Evolutionary conservation across 2,888 invertebrate species (phyloP), one percentile per base, ranked within the genome.

Genomic region (Oeneis ivallda): DNA sequence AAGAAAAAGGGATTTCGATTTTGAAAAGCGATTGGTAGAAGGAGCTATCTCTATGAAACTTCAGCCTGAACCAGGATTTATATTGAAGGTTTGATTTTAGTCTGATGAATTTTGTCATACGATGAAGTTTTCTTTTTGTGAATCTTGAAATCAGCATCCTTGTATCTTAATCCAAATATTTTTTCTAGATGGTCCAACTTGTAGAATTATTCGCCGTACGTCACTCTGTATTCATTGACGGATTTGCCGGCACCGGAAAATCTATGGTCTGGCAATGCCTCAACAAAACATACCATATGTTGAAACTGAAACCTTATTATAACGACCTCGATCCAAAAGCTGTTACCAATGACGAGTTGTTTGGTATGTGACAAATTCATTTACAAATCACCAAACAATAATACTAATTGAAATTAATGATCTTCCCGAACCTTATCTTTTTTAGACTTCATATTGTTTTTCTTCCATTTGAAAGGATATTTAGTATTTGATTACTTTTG

Each of bases 241-340:
- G 97, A 2, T 94, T 94, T 79, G 95, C 98, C 43, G 98, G 98
- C 3, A 97, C 98, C 4, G 98, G 98, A 13, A 98, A 98, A 84
- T 95, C 96, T 0, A 95, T 96, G 93, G 96, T 98, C 0, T 98
- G 98, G 98, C 97, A 96, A 81, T 97, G 98, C 0, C 91, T 98
- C 1, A 94, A 95, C 78, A 94, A 93, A 76, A 98, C 98, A 0
- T 97, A 98, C 83, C 84, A 78, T 60, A 96, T 97, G 90, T 92
- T 96, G 74, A 96, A 96, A 81, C 84, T 93, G 65, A 97, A 96
- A 79, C 98, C 98, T 0, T 89, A 94, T 70, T 97, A 95, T 74
- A 96, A 96, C 76, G 98, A 98, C 82, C 91, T 98, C n/a, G 98
- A 98, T 83, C 98, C 98, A 0, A 98, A 98, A 84, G 98, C 98